These are phyloP conservation scores for Polypedilum vanderplanki DNA, from an alignment of 1,140 invertebrate species.

Conservation along the genomic window DNA sequence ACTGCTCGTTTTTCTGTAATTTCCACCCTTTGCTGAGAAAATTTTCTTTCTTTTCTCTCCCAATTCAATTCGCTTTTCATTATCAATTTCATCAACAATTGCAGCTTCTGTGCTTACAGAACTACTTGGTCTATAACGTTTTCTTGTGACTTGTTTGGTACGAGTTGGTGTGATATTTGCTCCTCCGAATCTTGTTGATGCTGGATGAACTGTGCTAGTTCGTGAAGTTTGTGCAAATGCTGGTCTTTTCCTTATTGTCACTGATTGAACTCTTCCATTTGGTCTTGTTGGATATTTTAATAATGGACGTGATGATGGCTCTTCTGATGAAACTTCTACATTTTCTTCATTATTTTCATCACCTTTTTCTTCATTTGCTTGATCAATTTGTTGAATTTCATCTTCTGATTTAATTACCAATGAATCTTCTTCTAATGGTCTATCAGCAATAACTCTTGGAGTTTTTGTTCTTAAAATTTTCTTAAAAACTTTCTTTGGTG, in stretches of 20 bases:
- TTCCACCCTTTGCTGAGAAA: background rate
- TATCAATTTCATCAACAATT: background rate
- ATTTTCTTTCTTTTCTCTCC: conserved; percentile 1
- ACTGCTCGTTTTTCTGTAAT: background rate
- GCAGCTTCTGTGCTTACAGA: background rate
- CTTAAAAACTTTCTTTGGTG: background rate
- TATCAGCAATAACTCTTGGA: background rate
- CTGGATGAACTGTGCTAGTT: background rate
- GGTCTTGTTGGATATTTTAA: background rate
- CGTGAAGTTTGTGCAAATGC: background rate
- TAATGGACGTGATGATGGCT: background rate
- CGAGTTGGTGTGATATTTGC: background rate
- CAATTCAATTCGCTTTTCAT: background rate
- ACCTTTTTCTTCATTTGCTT: background rate
- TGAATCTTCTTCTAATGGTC: background rate
- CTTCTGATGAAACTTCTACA: background rate
- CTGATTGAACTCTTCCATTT: background rate
- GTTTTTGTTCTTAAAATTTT: background rate
- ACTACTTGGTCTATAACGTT: background rate
- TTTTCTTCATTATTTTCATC: background rate
- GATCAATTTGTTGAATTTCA: background rate
- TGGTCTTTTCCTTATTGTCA: background rate
- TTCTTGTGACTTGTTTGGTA: background rate
- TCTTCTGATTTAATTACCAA: background rate
- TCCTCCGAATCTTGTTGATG: background rate